Evolutionary conservation across 2,113 vertebrate genomes (phyloP), one percentile per base, ranked within the genome.

Genomic region (Phrynosoma platyrhinos): DNA sequence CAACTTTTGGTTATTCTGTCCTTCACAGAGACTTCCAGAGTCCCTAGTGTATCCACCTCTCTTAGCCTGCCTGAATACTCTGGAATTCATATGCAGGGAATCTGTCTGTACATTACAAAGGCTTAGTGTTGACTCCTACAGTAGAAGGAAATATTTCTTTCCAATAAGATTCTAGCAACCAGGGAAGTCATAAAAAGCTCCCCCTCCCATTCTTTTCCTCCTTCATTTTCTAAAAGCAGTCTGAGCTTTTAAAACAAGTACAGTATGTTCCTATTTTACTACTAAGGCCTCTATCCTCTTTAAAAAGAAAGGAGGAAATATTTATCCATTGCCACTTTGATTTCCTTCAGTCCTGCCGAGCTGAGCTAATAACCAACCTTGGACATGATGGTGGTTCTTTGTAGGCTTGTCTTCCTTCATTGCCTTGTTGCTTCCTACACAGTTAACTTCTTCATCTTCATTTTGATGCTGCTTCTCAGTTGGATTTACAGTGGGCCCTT

Each of bases 291-390:
- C 58, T 66, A 36, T 74, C 36, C 20, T 47, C 79, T 27, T 27
- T 32, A 55, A 47, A 20, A 76, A 32, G 40, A 21, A 69, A 52
- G 25, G 5, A 42, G 25, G 5, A 42, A 66, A 3, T 71, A 64
- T 36, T 92, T 91, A 92, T 84, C 74, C 79, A 90, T 88, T 83
- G 76, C 88, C 86, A 91, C 0, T 85, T 47, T 89, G 87, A 42
- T 79, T 40, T 68, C 18, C 12, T 36, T 88, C 36, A 86, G 89
- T 81, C 85, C 52, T 85, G 62, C 87, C 90, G 86, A 90, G 72
- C 69, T 77, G 87, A 89, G 71, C 75, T 62, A 55, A 18, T 85
- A 87, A 82, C 40, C 30, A 83, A 9, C 20, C 69, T 14, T 42
- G 20, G 27, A 25, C 36, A 40, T 75, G 71, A 76, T 8, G 74